Conservation (phyloP, 1,140 invertebrate genomes). For the Microvelia longipes region DNA sequence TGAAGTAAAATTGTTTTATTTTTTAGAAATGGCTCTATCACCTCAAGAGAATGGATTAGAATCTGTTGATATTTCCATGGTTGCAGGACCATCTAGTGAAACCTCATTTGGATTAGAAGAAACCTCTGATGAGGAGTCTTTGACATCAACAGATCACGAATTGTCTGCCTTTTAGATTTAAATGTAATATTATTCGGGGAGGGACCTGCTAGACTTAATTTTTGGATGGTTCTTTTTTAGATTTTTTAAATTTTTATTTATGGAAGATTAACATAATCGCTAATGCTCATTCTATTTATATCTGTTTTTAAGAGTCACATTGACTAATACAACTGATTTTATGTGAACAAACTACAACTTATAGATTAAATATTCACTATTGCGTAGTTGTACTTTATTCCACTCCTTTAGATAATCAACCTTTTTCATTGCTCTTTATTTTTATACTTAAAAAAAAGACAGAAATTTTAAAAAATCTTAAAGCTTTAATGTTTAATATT, state of each 20-base stretch:
- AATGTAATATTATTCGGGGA: not conserved
- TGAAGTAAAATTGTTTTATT: not conserved
- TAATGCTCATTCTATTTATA: too few species aligned
- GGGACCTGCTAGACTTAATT: not conserved
- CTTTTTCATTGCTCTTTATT: too few species aligned
- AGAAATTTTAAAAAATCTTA: too few species aligned
- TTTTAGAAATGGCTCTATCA: conserved; percentile 5
- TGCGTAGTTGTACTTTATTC: too few species aligned
- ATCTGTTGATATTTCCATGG: not conserved
- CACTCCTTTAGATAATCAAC: too few species aligned
- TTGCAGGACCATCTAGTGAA: conserved; percentile 10
- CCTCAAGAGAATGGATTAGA: not conserved
- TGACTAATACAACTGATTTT: too few species aligned
- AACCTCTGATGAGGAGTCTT: conserved; percentile 15
- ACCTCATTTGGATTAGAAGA: not conserved
- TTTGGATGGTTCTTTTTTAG: not conserved
- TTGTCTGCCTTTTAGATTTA: not conserved
- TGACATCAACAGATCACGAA: conserved; percentile 13
- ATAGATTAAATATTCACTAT: too few species aligned
- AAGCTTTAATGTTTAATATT: too few species aligned
- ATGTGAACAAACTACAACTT: too few species aligned
- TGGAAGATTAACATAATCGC: not conserved
- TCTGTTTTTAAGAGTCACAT: too few species aligned
- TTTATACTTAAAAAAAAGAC: too few species aligned
- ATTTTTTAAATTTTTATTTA: not conserved